Conservation (phyloP, 2,113 vertebrate genomes). For the Paedocypris sp. region DNA sequence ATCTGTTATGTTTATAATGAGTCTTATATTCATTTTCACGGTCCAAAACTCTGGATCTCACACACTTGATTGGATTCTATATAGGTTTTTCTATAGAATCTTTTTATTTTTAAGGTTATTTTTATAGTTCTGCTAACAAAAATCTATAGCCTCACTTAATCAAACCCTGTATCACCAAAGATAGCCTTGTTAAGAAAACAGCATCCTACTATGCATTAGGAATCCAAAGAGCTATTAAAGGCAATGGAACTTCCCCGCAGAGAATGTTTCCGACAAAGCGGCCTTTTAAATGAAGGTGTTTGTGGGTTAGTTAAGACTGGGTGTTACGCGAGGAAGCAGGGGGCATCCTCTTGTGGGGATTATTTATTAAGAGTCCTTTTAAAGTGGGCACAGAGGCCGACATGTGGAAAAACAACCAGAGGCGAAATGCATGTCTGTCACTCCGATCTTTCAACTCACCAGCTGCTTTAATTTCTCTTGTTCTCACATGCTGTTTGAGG, state of each 20-base stretch:
- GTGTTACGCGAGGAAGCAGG: not conserved
- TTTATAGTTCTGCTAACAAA: too few relatives aligned
- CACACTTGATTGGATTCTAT: too few relatives aligned
- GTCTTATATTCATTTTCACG: too few relatives aligned
- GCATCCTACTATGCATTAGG: not conserved
- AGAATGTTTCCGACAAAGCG: not conserved
- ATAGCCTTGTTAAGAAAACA: too few relatives aligned
- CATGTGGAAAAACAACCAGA: not conserved
- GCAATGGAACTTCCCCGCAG: not conserved
- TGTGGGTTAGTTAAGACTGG: not conserved
- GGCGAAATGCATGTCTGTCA: constrained; percentile 18
- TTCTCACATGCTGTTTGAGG: constrained; percentile 5
- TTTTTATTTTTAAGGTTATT: too few relatives aligned
- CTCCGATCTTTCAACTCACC: not conserved
- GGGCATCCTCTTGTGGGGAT: not conserved
- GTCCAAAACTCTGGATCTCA: too few relatives aligned
- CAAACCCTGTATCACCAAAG: too few relatives aligned
- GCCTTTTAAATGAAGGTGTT: constrained; percentile 1
- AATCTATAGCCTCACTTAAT: too few relatives aligned
- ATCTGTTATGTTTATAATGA: too few relatives aligned
- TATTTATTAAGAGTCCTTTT: constrained; percentile 15
- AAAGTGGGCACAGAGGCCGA: not conserved
- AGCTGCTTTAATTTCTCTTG: constrained; percentile 2
- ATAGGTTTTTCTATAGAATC: too few relatives aligned
- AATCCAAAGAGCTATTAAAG: constrained; percentile 1